Base-by-base conservation (phyloP, 2,113 vertebrate species). In the Paramisgurnus dabryanus region DNA sequence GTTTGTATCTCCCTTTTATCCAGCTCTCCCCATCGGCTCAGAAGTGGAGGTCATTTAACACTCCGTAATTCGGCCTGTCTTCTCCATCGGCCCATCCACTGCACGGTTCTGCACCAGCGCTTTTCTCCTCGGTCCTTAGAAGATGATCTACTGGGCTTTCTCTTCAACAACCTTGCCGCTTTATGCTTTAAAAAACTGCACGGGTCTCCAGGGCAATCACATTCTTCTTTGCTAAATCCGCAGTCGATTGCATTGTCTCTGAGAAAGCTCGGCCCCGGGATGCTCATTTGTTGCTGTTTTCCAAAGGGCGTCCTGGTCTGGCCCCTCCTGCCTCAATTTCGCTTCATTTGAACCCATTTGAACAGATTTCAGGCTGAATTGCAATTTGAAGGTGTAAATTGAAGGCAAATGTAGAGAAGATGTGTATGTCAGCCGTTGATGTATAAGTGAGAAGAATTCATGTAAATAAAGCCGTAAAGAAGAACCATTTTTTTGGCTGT, bases 131-230 rank as follows among this genome's bases (percentile, higher is more conserved):
- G 6, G 80, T 76, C 47, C 76, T 82, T 78, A 85, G 76, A 80
- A 85, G 83, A 85, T 84, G 79, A 84, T 82, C 70, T 72, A 84
- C 74, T 34, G 76, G 76, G 83, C 75, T 85, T 67, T 79, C 74
- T 79, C 50, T 76, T 82, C 69, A 66, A 85, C 80, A 76, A 85
- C 63, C 80, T 55, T 81, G 58, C 55, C 68, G 66, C 72, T 80
- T 67, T 67, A 74, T 63, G 70, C 11, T 74, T 73, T 57, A 74
- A 75, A 84, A 84, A 81, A 11, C 64, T 73, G 45, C 79, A 65
- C 66, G 67, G 80, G 78, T 85, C 80, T 81, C 76, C 49, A 34
- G 74, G 71, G 82, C 76, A 67, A 72, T 66, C 40, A 18, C 61
- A 69, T 69, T 81, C 63, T 57, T 83, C 82, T 80, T 79, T 15